Base-by-base conservation (phyloP, 2,113 vertebrate genomes). In the Sula dactylatra region DNA sequence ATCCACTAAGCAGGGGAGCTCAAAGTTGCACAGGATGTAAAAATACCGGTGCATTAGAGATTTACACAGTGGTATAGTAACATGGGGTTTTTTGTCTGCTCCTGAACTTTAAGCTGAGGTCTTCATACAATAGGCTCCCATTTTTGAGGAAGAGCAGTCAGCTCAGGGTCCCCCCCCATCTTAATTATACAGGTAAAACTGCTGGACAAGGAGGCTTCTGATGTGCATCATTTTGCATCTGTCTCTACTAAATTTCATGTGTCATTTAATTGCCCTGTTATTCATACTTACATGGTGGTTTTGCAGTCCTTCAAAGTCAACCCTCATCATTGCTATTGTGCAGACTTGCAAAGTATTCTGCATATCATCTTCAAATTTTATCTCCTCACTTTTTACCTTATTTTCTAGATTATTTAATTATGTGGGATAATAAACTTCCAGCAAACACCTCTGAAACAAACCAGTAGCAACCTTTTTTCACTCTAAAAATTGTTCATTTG, bases 381-480 rank as follows among this genome's bases (percentile, higher is more conserved):
- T 31, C 31, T 83, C 38, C 31, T 88, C 34, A 27, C 11, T 29
- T 77, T 88, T 73, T 61, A 16, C 6, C 11, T 87, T 74, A 13
- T 80, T 83, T 80, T 84, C 40, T 61, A 50, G n/a, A 21, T 79
- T 54, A 47, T 66, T 83, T 72, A 50, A 55, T 70, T 69, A 55
- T 44, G 5, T 65, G 40, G 16, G 80, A 55, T 13, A 38, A 25
- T 36, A 27, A 67, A 86, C 22, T 31, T 26, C 5, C 55, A 72
- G 32, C 14, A 92, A 90, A 72, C 24, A 11, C 21, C 50, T 71
- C 32, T 72, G 47, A 80, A 85, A 67, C 44, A 80, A 29, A 65
- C 3, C 0, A 0, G 10, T 34, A 71, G n/a, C 15, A 72, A 24
- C 4, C 11, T 9, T 6, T 59, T 80, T 79, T 82, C 1, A 0